Evolutionary conservation across 2,888 invertebrate species (phyloP).

Genomic region (Metallyticus violacea): DNA sequence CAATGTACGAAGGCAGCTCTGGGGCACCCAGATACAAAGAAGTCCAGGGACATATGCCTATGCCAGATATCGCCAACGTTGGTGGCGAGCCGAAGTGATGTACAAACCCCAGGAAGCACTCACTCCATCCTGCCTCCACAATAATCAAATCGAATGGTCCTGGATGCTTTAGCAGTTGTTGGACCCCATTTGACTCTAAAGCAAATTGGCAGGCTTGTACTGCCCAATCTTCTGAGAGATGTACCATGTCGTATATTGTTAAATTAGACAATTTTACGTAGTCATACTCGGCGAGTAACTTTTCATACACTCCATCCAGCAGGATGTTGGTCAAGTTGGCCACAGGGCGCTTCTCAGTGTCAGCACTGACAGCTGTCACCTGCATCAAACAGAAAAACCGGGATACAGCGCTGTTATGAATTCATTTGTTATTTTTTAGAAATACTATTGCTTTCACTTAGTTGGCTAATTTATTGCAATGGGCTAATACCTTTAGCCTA

Average conservation of each 20-base stretch:
- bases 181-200: neutral
- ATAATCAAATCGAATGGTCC: conserved; percentile 21
- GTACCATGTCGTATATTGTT: neutral
- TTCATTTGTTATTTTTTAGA: too few species aligned
- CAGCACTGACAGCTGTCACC: conserved; percentile 24
- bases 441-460: too few species aligned
- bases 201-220: neutral
- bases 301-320: conserved; percentile 10
- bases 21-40: conserved; percentile 38
- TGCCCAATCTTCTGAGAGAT: neutral
- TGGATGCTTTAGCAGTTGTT: neutral
- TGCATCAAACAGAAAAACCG: too few species aligned
- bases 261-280: conserved; percentile 35
- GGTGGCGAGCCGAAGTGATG: conserved; percentile 41
- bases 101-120: conserved; percentile 35
- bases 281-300: neutral
- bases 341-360: neutral
- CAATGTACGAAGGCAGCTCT: conserved; percentile 38
- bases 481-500: too few species aligned
- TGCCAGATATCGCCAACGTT: conserved; percentile 37
- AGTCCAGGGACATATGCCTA: conserved; percentile 35
- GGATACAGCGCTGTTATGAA: too few species aligned
- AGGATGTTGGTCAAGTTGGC: conserved; percentile 5
- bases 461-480: too few species aligned
- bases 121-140: neutral